Evolutionary conservation across 2,113 vertebrate genomes (phyloP).

Genomic region (Corydoras sp.): DNA sequence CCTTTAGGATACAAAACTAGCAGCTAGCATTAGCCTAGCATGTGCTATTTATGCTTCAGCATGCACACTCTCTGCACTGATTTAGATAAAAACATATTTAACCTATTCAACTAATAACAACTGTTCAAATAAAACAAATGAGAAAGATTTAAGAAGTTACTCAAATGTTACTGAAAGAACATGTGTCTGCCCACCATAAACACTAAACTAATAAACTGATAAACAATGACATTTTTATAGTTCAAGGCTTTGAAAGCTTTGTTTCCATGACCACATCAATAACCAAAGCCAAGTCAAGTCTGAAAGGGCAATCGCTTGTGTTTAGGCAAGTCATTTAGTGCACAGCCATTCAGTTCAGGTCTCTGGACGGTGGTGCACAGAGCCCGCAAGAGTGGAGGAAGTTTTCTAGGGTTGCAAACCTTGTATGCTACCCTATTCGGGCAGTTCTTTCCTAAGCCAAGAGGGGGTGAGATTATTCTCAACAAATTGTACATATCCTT

Average conservation of each 20-base stretch:
- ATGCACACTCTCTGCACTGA: too few relatives aligned
- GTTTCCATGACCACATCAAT: slow-evolving; percentile 61
- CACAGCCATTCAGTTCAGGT: slow-evolving; percentile 68
- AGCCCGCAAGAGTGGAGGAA: slow-evolving; percentile 65
- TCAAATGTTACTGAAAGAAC: too few relatives aligned
- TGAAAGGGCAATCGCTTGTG: slow-evolving; percentile 59
- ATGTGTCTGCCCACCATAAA: background rate
- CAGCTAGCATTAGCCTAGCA: too few relatives aligned
- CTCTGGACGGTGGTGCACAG: slow-evolving; percentile 59
- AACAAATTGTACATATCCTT: slow-evolving; percentile 98
- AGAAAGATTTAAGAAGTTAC: too few relatives aligned
- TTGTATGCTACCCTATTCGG: slow-evolving; percentile 97
- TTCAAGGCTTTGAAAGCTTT: slow-evolving; percentile 65
- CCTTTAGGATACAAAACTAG: too few relatives aligned
- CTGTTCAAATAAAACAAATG: too few relatives aligned
- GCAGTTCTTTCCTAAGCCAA: slow-evolving; percentile 97
- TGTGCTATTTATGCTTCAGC: too few relatives aligned
- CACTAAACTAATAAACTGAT: background rate
- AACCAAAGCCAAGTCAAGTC: slow-evolving; percentile 68
- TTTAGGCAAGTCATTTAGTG: slow-evolving; percentile 72
- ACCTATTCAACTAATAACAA: too few relatives aligned
- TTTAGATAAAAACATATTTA: too few relatives aligned
- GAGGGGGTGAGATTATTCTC: slow-evolving; percentile 88
- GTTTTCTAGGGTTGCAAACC: slow-evolving; percentile 84
- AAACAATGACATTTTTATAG: background rate